Percentiles rank a stretch among this genome's conserved stretches.
Conservation (phyloP, 2,797 vertebrate species). For the Karalla daura region DNA sequence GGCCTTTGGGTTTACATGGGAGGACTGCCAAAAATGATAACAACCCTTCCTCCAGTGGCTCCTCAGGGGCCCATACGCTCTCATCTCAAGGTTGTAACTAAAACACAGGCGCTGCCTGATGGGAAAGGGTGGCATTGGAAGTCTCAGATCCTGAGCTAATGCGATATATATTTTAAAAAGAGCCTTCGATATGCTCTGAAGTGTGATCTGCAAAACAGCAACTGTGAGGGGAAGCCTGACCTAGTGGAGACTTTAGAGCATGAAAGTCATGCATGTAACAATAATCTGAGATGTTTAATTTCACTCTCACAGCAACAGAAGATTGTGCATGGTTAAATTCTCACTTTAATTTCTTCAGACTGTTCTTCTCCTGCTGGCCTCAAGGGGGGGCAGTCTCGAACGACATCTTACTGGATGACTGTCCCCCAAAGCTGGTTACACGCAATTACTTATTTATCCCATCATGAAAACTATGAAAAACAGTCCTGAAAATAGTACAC, state of each 20-base stretch:
- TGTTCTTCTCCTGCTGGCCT: neutral
- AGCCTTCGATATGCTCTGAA: neutral
- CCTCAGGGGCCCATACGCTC: conserved; percentile 38
- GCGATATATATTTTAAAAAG: conserved; percentile 8
- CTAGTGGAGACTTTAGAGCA: neutral
- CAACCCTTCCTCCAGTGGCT: conserved; percentile 44
- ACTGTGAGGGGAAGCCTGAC: conserved; percentile 9
- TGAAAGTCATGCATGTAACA: neutral
- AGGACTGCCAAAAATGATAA: conserved; percentile 72
- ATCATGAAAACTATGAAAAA: no score
- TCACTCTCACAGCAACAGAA: neutral
- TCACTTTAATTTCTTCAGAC: neutral
- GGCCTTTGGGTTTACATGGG: conserved; percentile 64
- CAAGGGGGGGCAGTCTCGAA: neutral
- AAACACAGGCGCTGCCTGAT: conserved; percentile 22
- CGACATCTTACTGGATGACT: no score
- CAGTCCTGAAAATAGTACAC: no score
- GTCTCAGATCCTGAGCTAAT: conserved; percentile 8
- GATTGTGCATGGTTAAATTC: neutral
- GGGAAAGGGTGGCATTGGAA: conserved; percentile 1
- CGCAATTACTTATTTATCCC: no score
- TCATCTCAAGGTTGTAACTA: conserved; percentile 65
- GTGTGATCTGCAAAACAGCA: conserved; percentile 20
- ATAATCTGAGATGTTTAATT: neutral
- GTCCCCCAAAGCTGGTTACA: no score